Evolutionary conservation across 2,113 vertebrate species (phyloP), one percentile per base, ranked within the genome.

Genomic region (Bostrychus sinensis): DNA sequence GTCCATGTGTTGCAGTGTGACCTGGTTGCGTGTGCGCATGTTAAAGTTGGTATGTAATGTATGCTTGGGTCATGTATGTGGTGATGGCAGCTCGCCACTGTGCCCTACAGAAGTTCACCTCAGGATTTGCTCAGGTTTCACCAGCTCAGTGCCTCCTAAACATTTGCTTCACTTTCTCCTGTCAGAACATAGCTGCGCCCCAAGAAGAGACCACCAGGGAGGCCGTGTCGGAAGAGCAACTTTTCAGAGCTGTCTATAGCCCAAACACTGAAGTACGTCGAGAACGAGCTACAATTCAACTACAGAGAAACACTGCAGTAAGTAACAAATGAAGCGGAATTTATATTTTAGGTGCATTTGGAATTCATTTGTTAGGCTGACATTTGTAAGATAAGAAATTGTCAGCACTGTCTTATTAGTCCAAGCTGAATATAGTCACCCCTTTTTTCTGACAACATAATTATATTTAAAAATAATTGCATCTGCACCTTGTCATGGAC

Each of bases 241-340:
- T 93, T 75, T 95, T 95, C 70, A 95, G 94, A 89, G 94, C 93
- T 2, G 92, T 96, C 71, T 90, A 93, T 68, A 89, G 95, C 72
- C 91, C 91, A 16, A 92, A 96, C 73, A 89, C 89, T 0, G 88
- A 86, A 57, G 93, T 94, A 54, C 88, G 84, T 41, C 91, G 91
- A 76, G 85, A 90, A 60, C n/a, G n/a, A 89, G 72, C 80, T 58
- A 72, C 36, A 11, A 34, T 12, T 3, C 77, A 71, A 26, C 25
- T 41, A 5, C 65, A 63, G 38, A 67, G 42, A 58, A 54, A 72
- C 48, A 16, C 34, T 14, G 42, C 56, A 67, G 92, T 92, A 70
- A 87, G 84, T 80, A 12, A 51, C n/a, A 72, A 62, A 32, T 34
- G 22, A 4, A 58, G 26, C 20, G 6, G 12, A n/a, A n/a, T n/a